Evolutionary conservation across 2,888 invertebrate species (phyloP).

Genomic region (Polymixis lichenea): DNA sequence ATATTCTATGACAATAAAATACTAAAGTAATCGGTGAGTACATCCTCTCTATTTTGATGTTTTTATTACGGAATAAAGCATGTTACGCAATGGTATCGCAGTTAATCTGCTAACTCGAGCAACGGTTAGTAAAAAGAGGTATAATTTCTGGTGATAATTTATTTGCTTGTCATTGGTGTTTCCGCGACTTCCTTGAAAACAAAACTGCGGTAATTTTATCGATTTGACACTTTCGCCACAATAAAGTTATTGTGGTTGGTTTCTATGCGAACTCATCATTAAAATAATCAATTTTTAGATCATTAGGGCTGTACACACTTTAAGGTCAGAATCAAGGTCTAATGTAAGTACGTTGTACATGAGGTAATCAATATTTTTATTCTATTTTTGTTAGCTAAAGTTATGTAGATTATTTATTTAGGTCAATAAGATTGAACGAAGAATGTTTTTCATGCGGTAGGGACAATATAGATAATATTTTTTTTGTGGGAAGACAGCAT

Average conservation of each 20-base stretch:
- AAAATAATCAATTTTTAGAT: conserved; percentile 71
- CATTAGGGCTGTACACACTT: conserved; percentile 50
- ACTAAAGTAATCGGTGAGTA: conserved; percentile 77
- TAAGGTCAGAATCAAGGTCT: conserved; percentile 56
- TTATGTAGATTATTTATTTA: conserved; percentile 50
- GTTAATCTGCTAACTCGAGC: conserved; percentile 41
- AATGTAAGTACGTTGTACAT: conserved; percentile 14
- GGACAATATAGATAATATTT: conserved; percentile 23
- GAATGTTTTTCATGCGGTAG: conserved; percentile 38
- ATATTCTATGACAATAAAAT: conserved; percentile 83
- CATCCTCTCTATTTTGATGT: conserved; percentile 68
- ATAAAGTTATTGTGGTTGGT: conserved; percentile 79
- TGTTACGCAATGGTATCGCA: conserved; percentile 67
- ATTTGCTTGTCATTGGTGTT: conserved; percentile 52
- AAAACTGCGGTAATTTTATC: conserved; percentile 91
- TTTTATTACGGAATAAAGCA: conserved; percentile 67
- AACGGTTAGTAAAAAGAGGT: conserved; percentile 36
- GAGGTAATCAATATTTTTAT: conserved; percentile 40
- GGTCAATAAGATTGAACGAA: conserved; percentile 45
- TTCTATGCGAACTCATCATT: conserved; percentile 78
- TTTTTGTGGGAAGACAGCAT: conserved; percentile 37
- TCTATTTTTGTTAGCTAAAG: conserved; percentile 44
- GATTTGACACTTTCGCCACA: conserved; percentile 85
- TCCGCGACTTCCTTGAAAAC: conserved; percentile 79
- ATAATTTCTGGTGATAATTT: conserved; percentile 35